Evolutionary conservation across 2,797 vertebrate genomes (phyloP).

Genomic region (Chelonia mydas): DNA sequence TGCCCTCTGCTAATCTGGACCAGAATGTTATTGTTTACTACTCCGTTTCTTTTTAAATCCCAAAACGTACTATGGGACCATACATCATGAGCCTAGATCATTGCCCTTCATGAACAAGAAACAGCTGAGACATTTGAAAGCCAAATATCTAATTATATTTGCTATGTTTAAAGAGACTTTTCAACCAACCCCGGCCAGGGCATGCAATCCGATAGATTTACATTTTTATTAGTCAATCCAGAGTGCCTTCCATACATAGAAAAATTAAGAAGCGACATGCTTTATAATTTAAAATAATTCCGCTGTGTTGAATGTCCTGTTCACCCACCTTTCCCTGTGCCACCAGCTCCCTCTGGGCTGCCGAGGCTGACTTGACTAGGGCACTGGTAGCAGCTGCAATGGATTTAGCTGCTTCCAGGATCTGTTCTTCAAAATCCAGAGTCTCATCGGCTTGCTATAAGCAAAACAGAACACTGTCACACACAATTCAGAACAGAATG

Average conservation of each 20-base stretch:
- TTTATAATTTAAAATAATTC: fast-evolving
- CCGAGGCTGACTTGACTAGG: constrained; percentile 98
- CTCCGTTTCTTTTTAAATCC: neutral
- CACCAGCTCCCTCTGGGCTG: constrained; percentile 97
- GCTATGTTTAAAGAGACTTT: neutral
- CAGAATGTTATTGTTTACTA: neutral
- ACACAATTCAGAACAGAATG: neutral
- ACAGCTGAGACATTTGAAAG: constrained; percentile 6
- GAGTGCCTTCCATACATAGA: neutral
- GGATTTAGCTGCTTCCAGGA: constrained; percentile 97
- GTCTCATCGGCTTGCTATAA: constrained; percentile 97
- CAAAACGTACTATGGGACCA: neutral
- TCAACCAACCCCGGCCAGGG: neutral
- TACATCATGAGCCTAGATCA: neutral
- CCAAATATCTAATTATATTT: neutral
- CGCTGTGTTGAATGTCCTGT: neutral
- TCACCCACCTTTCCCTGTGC: constrained; percentile 96
- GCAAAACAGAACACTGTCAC: constrained; percentile 73
- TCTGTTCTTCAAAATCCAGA: constrained; percentile 99
- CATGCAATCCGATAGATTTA: neutral
- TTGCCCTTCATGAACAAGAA: neutral
- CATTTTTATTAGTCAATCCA: neutral
- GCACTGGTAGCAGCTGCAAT: constrained; percentile 98
- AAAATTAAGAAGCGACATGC: neutral
- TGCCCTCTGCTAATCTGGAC: neutral